Conservation (phyloP, 2,888 invertebrate genomes). For the Limenitis arthemis region DNA sequence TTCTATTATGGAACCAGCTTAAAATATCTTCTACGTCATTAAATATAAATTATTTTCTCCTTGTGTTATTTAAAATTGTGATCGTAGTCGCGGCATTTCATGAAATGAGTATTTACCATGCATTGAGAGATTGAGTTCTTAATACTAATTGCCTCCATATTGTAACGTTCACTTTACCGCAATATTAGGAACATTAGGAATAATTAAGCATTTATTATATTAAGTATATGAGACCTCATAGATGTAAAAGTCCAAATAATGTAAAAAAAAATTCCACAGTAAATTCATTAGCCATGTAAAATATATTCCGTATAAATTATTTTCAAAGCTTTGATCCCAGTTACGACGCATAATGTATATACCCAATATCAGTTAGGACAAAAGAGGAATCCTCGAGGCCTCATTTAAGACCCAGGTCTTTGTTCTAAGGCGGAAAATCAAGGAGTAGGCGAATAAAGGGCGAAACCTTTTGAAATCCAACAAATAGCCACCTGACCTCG, state of each 20-base stretch:
- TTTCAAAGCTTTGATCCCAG: background rate
- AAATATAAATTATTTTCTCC: conserved; percentile 5
- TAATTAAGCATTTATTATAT: no score
- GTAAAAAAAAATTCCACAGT: background rate
- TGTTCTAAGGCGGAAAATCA: conserved; percentile 52
- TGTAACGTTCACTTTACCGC: no score
- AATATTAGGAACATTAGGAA: no score
- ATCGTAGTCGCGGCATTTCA: no score
- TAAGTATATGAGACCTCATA: no score
- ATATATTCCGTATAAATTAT: background rate
- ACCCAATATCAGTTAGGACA: conserved; percentile 26
- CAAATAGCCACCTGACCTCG: conserved; percentile 45
- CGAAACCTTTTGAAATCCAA: conserved; percentile 43
- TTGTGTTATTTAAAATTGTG: background rate
- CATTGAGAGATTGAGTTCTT: no score
- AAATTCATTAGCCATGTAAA: background rate
- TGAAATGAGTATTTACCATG: no score
- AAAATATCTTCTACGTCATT: conserved; percentile 10
- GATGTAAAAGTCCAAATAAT: background rate
- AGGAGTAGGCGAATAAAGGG: conserved; percentile 41
- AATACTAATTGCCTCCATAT: no score
- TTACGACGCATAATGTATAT: conserved; percentile 5
- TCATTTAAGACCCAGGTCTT: conserved; percentile 42
- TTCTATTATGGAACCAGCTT: conserved; percentile 32
- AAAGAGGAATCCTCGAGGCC: conserved; percentile 38